Conservation (phyloP, 2,888 invertebrate genomes). For the Sminthurides aquaticus region DNA sequence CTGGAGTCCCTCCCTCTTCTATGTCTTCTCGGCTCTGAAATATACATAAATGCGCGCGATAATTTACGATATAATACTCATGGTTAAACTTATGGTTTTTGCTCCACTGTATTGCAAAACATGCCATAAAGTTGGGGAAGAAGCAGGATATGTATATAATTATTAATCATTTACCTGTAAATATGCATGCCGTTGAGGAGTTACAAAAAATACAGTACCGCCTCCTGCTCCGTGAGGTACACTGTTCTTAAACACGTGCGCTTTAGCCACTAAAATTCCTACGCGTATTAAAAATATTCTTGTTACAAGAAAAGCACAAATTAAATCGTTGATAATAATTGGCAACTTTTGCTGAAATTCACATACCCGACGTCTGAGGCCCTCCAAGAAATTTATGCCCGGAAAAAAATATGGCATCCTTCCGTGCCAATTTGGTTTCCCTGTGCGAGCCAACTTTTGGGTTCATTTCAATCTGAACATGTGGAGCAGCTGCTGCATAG, state of each 20-base stretch:
- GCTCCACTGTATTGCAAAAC: no score
- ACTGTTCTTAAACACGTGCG: conserved; percentile 51
- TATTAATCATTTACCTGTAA: conserved; percentile 49
- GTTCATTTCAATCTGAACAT: conserved; percentile 75
- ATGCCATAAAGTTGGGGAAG: no score
- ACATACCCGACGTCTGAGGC: conserved; percentile 34
- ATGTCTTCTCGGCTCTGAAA: conserved; percentile 55
- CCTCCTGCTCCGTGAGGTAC: conserved; percentile 53
- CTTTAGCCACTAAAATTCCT: conserved; percentile 60
- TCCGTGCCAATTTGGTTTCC: conserved; percentile 53
- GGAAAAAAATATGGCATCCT: conserved; percentile 62
- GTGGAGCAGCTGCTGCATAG: conserved; percentile 74
- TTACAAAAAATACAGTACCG: conserved; percentile 53
- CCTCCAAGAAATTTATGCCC: conserved; percentile 40
- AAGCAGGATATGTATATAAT: no score
- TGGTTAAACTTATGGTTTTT: no score
- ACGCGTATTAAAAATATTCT: conserved; percentile 28
- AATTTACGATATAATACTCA: no score
- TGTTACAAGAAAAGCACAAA: no score
- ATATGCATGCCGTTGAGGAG: conserved; percentile 49
- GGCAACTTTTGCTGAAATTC: not conserved
- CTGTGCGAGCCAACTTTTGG: conserved; percentile 61
- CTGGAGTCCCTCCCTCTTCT: conserved; percentile 66
- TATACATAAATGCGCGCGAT: no score
- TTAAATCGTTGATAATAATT: not conserved